phyloP scores from a whole-genome alignment of 2,888 invertebrate genomes.

The Lycocerus yunnanus region DNA sequence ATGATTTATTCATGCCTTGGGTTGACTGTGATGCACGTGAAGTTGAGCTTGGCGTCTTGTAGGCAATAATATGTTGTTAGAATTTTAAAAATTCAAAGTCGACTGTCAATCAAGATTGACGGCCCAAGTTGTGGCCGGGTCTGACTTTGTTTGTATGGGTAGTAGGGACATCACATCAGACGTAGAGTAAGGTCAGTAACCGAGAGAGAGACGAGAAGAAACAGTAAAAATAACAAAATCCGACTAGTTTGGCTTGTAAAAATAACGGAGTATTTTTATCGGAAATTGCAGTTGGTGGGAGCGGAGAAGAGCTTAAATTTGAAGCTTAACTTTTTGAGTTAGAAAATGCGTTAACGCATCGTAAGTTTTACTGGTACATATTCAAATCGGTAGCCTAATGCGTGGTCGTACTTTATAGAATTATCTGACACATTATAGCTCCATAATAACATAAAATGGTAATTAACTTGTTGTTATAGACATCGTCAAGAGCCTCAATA shows the following conservation, averaged over 20 bases:
- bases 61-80: conserved; percentile 3
- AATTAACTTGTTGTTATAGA: conserved; percentile 39
- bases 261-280: conserved; percentile 57
- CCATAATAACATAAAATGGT: conserved; percentile 40
- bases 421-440: conserved; percentile 38
- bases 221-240: conserved; percentile 56
- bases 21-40: background rate
- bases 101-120: conserved; percentile 38
- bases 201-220: conserved; percentile 47
- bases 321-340: conserved; percentile 3
- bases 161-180: conserved; percentile 41
- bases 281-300: conserved; percentile 43
- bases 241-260: conserved; percentile 52
- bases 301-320: conserved; percentile 16
- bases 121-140: conserved; percentile 28
- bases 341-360: conserved; percentile 10
- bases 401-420: conserved; percentile 35
- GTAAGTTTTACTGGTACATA: conserved; percentile 26
- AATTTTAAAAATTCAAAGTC: conserved; percentile 30
- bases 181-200: conserved; percentile 47
- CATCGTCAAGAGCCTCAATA: conserved; percentile 20
- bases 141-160: conserved; percentile 38
- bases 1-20: background rate
- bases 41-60: conserved; percentile 1
- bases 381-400: conserved; percentile 30